Conservation (phyloP, 2,888 invertebrate genomes). For the Tribolium freemani region DNA sequence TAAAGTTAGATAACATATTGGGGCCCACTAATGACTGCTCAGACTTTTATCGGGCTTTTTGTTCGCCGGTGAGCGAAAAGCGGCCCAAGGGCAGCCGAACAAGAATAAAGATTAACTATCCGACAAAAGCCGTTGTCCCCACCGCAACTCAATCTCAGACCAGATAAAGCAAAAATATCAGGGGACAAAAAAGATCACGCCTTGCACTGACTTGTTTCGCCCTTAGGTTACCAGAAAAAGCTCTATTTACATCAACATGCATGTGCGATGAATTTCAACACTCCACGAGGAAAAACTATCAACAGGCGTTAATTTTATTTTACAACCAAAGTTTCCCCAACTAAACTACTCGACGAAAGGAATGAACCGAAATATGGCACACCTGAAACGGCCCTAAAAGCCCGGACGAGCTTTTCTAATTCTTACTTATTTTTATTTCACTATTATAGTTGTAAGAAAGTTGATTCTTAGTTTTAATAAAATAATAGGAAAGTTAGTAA, state of each 20-base stretch:
- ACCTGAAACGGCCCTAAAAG: not conserved
- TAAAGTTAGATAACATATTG: conserved; percentile 48
- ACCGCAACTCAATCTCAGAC: conserved; percentile 56
- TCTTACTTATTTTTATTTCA: not conserved
- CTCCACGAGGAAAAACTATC: not conserved
- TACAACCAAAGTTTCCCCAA: not conserved
- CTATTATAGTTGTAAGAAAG: not conserved
- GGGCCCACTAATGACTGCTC: conserved; percentile 47
- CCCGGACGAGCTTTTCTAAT: not conserved
- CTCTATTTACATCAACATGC: conserved; percentile 7
- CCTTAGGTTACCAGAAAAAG: not conserved
- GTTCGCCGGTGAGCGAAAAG: conserved; percentile 42
- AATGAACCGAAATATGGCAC: not conserved
- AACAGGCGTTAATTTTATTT: conserved; percentile 12
- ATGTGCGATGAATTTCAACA: conserved; percentile 16
- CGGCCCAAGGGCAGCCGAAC: conserved; percentile 43
- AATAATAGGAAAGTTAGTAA: not conserved
- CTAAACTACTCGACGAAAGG: not conserved
- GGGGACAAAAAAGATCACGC: conserved; percentile 49
- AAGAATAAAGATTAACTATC: conserved; percentile 58
- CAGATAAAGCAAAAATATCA: conserved; percentile 58
- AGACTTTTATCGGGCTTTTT: conserved; percentile 47
- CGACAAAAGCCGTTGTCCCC: conserved; percentile 56
- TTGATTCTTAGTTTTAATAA: not conserved
- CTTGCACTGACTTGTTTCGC: conserved; percentile 11